Evolutionary conservation across 2,888 invertebrate genomes (phyloP), one percentile per base, ranked within the genome.

Genomic region (Branchipolynoe longqiensis): DNA sequence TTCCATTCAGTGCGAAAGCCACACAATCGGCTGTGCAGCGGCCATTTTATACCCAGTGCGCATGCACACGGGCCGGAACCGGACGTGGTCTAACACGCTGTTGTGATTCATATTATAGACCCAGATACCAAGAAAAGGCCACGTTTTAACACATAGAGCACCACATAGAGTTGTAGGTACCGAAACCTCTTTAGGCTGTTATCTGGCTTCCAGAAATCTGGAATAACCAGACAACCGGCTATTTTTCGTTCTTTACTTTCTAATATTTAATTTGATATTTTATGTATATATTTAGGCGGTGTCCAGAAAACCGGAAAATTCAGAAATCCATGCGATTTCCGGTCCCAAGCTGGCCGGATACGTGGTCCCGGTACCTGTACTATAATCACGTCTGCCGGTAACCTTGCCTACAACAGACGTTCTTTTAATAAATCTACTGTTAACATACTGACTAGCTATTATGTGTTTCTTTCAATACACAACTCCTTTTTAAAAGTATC

Each of bases 41-140:
- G 62, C 62, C 62, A 62, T 69, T 69, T 69, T 69, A 69, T 69
- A 38, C 36, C 22, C 1, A 38, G 33, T 69, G 69, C 69, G 69
- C 69, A 69, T 38, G 69, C 69, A 69, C 36, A 18, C 69, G 14
- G 14, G 6, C 36, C 69, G 69, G 69, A 69, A 69, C 69, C 33
- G 69, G 69, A 69, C 33, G 69, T 14, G n/a, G 69, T 1, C 38
- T 69, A 38, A 69, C 36, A 69, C 38, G 69, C 69, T 36, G 69
- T 48, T 48, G 48, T 48, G 48, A 48, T 48, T 48, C 8, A 48
- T 48, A 18, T 48, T 8, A 48, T 48, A 8, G 48, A 8, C 8
- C 48, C 48, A 12, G 8, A 12, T 48, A 48, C 48, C 8, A 48
- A 18, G 48, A 48, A 18, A 12, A 18, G 48, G n/a, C n/a, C n/a